phyloP scores from a whole-genome alignment of 2,797 vertebrate species.

The Aphelocoma californica region DNA sequence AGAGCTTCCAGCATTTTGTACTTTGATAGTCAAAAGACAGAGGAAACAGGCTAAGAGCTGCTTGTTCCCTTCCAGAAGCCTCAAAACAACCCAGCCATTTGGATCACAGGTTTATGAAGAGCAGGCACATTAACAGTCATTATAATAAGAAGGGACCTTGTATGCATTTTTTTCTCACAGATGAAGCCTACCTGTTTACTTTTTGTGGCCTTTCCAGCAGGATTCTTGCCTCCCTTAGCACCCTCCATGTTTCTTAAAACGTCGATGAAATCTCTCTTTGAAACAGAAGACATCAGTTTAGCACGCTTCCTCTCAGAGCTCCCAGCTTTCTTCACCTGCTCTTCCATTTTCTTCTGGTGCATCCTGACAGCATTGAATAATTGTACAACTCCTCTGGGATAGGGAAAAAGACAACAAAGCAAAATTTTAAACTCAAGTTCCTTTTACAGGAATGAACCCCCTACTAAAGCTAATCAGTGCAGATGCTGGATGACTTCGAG shows the following conservation, averaged over 20 bases:
- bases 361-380: slow-evolving; percentile 92
- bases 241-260: slow-evolving; percentile 81
- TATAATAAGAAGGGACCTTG: neutral
- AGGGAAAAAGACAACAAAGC: neutral
- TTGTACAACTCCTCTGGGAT: slow-evolving; percentile 88
- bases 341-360: slow-evolving; percentile 85
- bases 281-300: slow-evolving; percentile 86
- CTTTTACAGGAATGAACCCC: neutral
- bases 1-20: neutral
- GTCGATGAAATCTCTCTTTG: slow-evolving; percentile 93
- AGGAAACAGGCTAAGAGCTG: neutral
- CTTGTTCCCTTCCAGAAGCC: neutral
- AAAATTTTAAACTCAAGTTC: neutral
- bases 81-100: neutral
- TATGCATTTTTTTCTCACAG: neutral
- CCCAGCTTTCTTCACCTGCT: slow-evolving; percentile 84
- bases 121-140: neutral
- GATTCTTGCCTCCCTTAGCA: slow-evolving; percentile 34
- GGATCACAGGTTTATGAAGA: neutral
- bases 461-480: neutral
- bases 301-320: slow-evolving; percentile 86
- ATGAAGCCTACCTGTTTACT: slow-evolving; percentile 66
- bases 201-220: slow-evolving; percentile 46
- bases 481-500: neutral
- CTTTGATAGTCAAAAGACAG: neutral